Evolutionary conservation across 2,888 invertebrate genomes (phyloP).

Genomic region (Apamea crenata): DNA sequence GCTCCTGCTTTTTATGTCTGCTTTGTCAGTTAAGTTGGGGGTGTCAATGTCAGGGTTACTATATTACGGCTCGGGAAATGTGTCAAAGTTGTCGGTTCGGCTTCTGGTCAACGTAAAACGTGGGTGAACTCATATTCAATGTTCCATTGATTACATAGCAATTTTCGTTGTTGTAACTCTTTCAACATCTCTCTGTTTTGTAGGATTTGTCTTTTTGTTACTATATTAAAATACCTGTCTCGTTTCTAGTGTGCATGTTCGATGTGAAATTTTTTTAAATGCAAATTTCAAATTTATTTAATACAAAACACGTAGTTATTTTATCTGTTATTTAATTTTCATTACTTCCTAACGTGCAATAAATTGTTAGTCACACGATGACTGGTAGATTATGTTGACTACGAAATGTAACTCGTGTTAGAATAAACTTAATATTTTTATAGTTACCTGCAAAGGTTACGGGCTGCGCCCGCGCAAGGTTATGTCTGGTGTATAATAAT

Average conservation of each 20-base stretch:
- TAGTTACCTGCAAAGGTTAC: conserved; percentile 30
- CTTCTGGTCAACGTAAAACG: not conserved
- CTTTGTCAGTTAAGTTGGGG: conserved; percentile 35
- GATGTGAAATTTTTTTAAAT: not conserved
- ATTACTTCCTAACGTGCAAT: conserved; percentile 9
- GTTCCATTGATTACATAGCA: not conserved
- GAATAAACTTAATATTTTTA: conserved; percentile 16
- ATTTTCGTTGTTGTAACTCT: not conserved
- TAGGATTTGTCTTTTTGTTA: not conserved
- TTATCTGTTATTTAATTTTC: not conserved
- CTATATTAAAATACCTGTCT: conserved; percentile 5
- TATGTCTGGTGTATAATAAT: conserved; percentile 13
- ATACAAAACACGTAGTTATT: not conserved
- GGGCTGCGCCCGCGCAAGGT: conserved; percentile 22
- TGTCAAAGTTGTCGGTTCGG: conserved; percentile 10
- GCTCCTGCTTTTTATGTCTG: conserved; percentile 15
- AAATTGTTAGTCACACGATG: conserved; percentile 16
- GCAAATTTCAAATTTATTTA: not conserved
- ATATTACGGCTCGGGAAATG: conserved; percentile 4
- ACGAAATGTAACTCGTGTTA: conserved; percentile 12
- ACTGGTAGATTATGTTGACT: conserved; percentile 2
- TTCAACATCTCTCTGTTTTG: not conserved
- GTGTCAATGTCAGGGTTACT: conserved; percentile 48
- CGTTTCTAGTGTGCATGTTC: not conserved
- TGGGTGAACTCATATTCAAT: conserved; percentile 11